A percentile compares a stretch with the other conserved stretches of the same genome.
phyloP scores from a whole-genome alignment of 2,797 vertebrate species.

The Nyctalus aviator region DNA sequence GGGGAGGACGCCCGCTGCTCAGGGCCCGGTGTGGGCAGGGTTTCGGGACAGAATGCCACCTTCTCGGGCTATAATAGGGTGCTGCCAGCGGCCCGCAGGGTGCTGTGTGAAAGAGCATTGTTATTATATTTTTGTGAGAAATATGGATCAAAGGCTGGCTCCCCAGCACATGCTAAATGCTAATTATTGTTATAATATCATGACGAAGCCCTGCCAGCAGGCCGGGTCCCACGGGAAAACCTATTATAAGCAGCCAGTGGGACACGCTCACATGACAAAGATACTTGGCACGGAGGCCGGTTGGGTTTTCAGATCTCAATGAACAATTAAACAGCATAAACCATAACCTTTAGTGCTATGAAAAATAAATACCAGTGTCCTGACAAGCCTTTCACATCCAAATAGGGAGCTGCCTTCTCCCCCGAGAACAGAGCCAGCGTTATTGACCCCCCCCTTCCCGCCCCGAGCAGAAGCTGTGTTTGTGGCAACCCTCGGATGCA shows the following conservation, averaged over 20 bases:
- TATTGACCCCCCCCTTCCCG: background rate
- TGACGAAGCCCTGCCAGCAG: slow-evolving; percentile 78
- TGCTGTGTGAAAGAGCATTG: slow-evolving; percentile 68
- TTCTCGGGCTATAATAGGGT: slow-evolving; percentile 64
- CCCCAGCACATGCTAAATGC: slow-evolving; percentile 78
- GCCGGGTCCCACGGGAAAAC: slow-evolving; percentile 59
- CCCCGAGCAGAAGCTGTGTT: background rate
- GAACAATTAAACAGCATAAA: slow-evolving; percentile 74
- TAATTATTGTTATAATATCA: slow-evolving; percentile 85
- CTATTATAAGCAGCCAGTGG: slow-evolving; percentile 78
- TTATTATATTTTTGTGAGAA: slow-evolving; percentile 82
- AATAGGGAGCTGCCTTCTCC: slow-evolving; percentile 73
- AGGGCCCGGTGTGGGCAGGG: slow-evolving; percentile 65
- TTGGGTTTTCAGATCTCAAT: slow-evolving; percentile 75
- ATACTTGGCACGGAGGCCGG: slow-evolving; percentile 69
- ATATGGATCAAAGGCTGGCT: slow-evolving; percentile 81
- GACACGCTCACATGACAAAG: slow-evolving; percentile 73
- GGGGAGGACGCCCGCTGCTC: slow-evolving; percentile 18
- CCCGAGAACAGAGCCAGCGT: slow-evolving; percentile 12
- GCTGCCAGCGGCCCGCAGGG: slow-evolving; percentile 70
- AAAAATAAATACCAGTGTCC: slow-evolving; percentile 81
- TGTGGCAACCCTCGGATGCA: slow-evolving; percentile 31
- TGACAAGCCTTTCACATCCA: slow-evolving; percentile 77
- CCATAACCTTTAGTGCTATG: slow-evolving; percentile 70
- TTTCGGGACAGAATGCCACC: slow-evolving; percentile 41